A percentile compares a stretch with the other conserved stretches of the same genome.
Evolutionary conservation across 2,113 vertebrate genomes (phyloP).

Genomic region (Actenoides lindsayi): DNA sequence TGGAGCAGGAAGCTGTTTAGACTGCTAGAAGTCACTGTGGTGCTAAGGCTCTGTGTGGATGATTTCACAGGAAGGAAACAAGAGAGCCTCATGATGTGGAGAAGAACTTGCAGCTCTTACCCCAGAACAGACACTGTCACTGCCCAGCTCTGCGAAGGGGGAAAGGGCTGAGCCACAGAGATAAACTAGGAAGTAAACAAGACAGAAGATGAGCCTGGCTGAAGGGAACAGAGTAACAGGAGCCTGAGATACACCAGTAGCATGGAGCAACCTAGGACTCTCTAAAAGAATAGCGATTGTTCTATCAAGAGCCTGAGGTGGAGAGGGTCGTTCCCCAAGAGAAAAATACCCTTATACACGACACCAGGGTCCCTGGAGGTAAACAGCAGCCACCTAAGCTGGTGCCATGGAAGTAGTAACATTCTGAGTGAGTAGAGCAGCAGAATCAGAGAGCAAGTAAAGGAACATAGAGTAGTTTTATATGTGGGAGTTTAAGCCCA

Average conservation of each 20-base stretch:
- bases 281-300: rapidly evolving
- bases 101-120: background rate
- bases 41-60: background rate
- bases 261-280: rapidly evolving
- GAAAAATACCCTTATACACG: background rate
- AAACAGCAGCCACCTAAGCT: background rate
- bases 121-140: background rate
- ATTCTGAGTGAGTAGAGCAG: background rate
- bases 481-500: no score
- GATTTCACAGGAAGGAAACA: conserved; percentile 41
- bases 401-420: background rate
- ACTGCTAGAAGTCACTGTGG: background rate
- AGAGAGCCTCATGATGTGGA: background rate
- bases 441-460: background rate
- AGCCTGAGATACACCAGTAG: background rate
- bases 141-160: background rate
- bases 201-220: background rate
- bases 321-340: background rate
- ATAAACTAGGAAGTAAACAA: conserved; percentile 57
- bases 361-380: rapidly evolving
- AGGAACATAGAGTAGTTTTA: background rate
- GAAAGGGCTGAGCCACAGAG: background rate
- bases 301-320: background rate
- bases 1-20: background rate
- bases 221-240: background rate